A percentile compares a stretch with the other conserved stretches of the same genome.
Evolutionary conservation across 1,140 invertebrate genomes (phyloP).

Genomic region (Lepidurus couesii): DNA sequence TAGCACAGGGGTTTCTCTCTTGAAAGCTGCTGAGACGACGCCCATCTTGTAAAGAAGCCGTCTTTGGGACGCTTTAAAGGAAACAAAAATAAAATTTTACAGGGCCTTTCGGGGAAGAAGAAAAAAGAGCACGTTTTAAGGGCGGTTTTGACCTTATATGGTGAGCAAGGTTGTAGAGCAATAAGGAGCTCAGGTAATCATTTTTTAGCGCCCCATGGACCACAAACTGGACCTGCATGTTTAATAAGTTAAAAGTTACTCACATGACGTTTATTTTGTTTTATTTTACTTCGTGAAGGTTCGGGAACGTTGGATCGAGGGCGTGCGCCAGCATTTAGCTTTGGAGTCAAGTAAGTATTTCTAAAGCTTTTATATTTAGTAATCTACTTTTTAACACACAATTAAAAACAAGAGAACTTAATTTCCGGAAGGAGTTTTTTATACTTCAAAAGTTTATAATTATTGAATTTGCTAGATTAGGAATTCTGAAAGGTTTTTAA

Average conservation of each 20-base stretch:
- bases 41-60: slow-evolving; percentile 26
- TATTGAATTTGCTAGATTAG: slow-evolving; percentile 1
- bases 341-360: slow-evolving; percentile 57
- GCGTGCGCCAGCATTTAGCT: slow-evolving; percentile 69
- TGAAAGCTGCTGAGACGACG: slow-evolving; percentile 20
- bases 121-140: not conserved
- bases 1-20: not conserved
- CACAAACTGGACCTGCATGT: not conserved
- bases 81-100: not conserved
- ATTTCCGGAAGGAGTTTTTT: slow-evolving; percentile 41
- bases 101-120: not conserved
- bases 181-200: slow-evolving; percentile 6
- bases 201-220: not conserved
- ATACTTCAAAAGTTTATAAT: slow-evolving; percentile 22
- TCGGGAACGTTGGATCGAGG: slow-evolving; percentile 51
- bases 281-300: not conserved
- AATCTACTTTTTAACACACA: too few species aligned
- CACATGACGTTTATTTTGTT: not conserved
- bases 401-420: too few species aligned
- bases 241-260: not conserved
- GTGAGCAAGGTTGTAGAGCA: not conserved
- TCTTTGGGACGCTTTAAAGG: not conserved
- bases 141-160: slow-evolving; percentile 3
- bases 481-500: not conserved
- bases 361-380: too few species aligned